Conservation (phyloP, 2,888 invertebrate genomes). For the Cryptocephalus moraei region DNA sequence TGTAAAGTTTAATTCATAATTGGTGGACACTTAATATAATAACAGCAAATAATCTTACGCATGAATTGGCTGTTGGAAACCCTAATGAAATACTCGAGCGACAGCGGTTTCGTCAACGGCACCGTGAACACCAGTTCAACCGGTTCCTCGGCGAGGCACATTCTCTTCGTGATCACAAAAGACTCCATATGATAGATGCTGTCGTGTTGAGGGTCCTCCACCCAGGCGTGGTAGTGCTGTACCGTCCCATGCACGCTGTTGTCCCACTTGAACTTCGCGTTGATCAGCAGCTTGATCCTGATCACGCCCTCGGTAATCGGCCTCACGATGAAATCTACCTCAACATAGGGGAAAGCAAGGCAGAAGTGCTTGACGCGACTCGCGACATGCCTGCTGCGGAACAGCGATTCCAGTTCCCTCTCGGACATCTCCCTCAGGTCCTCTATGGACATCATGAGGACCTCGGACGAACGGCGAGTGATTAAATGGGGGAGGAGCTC, state of each 20-base stretch:
- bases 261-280: conserved; percentile 73
- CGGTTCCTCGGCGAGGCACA: conserved; percentile 54
- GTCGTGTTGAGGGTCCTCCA: conserved; percentile 91
- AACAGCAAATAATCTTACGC: conserved; percentile 25
- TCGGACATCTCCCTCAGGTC: conserved; percentile 78
- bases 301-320: conserved; percentile 93
- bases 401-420: conserved; percentile 72
- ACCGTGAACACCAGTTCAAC: conserved; percentile 91
- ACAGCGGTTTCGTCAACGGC: conserved; percentile 83
- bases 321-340: conserved; percentile 76
- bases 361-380: conserved; percentile 71
- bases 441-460: conserved; percentile 62
- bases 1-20: no score
- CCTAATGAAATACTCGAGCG: conserved; percentile 83
- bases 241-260: conserved; percentile 75
- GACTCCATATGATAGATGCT: conserved; percentile 94
- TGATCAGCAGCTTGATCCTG: conserved; percentile 69
- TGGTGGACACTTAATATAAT: conserved; percentile 33
- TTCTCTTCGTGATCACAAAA: conserved; percentile 52
- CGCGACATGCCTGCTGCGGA: conserved; percentile 70
- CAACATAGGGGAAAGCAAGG: conserved; percentile 71
- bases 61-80: conserved; percentile 83
- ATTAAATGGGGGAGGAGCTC: conserved; percentile 57
- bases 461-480: conserved; percentile 71
- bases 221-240: conserved; percentile 93